Conservation (phyloP, 1,140 invertebrate genomes). For the Cherax destructor region DNA sequence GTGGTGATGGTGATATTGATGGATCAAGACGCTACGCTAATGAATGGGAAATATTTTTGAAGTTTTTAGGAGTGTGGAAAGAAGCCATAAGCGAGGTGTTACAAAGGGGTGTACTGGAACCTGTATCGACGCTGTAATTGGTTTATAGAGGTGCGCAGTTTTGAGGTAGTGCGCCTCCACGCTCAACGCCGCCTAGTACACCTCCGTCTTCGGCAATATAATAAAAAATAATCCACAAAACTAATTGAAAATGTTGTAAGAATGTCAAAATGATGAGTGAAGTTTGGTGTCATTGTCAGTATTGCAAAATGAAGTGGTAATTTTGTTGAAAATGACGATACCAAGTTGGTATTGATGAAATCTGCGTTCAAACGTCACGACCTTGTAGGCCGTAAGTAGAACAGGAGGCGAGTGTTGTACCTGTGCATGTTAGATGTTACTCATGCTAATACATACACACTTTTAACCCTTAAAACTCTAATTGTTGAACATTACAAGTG, state of each 20-base stretch:
- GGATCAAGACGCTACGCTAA: slow-evolving; percentile 44
- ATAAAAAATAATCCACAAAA: not conserved
- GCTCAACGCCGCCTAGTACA: not conserved
- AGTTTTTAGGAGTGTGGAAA: slow-evolving; percentile 9
- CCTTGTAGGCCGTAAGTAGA: slow-evolving; percentile 58
- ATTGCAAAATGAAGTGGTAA: not conserved
- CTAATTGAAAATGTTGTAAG: not conserved
- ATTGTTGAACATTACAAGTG: not conserved
- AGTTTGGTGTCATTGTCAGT: slow-evolving; percentile 11
- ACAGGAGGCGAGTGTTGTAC: not conserved
- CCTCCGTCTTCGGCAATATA: not conserved
- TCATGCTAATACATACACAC: not conserved
- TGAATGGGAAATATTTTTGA: slow-evolving; percentile 60
- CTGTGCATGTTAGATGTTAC: not conserved
- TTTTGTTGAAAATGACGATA: slow-evolving; percentile 23
- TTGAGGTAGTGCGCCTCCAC: slow-evolving; percentile 17
- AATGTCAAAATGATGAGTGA: slow-evolving; percentile 32
- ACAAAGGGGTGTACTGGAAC: not conserved
- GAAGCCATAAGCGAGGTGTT: not conserved
- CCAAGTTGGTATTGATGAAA: slow-evolving; percentile 59
- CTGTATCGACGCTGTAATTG: slow-evolving; percentile 52
- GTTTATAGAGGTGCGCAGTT: slow-evolving; percentile 3
- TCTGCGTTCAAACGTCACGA: slow-evolving; percentile 59
- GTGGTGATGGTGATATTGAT: slow-evolving; percentile 48
- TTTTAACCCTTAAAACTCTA: not conserved